Evolutionary conservation across 2,888 invertebrate species (phyloP), one percentile per base, ranked within the genome.

Genomic region (Spicauda simplicius): DNA sequence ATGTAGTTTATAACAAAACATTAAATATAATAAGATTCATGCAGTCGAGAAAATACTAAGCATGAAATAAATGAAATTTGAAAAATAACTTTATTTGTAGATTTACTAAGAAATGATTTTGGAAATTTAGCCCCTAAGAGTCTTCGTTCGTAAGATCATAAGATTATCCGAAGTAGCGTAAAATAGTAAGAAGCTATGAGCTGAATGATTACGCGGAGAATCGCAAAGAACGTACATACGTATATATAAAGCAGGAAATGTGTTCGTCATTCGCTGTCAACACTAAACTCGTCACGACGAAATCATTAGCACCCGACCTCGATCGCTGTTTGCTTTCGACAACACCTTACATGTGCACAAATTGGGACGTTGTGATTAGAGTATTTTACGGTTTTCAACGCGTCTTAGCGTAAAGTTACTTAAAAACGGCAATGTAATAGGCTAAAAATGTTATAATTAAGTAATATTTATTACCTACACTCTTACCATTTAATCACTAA

Each of bases 271-370:
- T 52, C 57, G 59, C 58, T 56, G 70, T 68, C 69, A 70, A 71
- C 70, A 77, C 78, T 53, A 4, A 65, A 64, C 60, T 69, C 74
- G 77, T 71, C 81, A 80, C 80, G 85, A 83, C 80, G 74, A 74
- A 79, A 79, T 80, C 80, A 80, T 87, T 87, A 87, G 84, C 84
- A 75, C 75, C 71, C 77, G 79, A 56, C 80, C 82, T 83, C 82
- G 78, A 77, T 76, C 59, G 59, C 19, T 79, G 76, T 82, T 74
- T 76, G 71, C 71, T 72, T 55, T 65, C 73, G 72, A 72, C 66
- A 72, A 76, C 76, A 76, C 76, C 73, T 71, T 56, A 70, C 71
- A 71, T 71, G 72, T 64, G 64, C 57, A 33, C 62, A 19, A 62
- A 63, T 63, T 68, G 58, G 57, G 55, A 64, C 33, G 33, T 56